Evolutionary conservation across 2,797 vertebrate species (phyloP).

Genomic region (Threskiornis aethiopicus): DNA sequence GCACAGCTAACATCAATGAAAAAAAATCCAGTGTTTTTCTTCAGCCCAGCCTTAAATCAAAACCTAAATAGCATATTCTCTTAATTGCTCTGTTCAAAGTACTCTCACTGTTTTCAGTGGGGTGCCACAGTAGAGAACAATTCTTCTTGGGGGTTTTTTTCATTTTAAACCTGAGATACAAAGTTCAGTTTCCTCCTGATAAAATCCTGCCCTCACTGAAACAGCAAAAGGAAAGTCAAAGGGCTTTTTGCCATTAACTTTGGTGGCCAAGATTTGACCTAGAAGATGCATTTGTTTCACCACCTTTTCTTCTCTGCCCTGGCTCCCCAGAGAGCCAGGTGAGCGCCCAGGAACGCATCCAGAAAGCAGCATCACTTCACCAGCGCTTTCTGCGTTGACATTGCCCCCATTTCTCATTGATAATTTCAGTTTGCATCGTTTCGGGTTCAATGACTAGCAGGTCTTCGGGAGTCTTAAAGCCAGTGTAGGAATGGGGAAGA

Average conservation of each 20-base stretch:
- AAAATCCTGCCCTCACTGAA: background rate
- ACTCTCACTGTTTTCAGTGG: background rate
- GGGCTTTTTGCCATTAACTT: background rate
- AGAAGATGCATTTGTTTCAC: background rate
- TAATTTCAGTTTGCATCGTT: background rate
- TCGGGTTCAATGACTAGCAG: background rate
- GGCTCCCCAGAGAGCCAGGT: background rate
- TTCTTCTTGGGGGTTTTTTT: background rate
- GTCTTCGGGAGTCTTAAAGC: background rate
- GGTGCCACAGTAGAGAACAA: background rate
- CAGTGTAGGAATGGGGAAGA: background rate
- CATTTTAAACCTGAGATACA: background rate
- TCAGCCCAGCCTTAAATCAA: background rate
- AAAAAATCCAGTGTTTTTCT: background rate
- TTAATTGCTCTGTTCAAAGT: background rate
- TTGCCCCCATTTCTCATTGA: background rate
- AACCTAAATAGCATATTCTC: background rate
- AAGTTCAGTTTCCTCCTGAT: background rate
- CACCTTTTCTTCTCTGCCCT: background rate
- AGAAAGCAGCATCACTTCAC: background rate
- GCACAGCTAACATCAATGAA: background rate
- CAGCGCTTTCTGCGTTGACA: background rate
- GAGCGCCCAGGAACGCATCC: background rate
- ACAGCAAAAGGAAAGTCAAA: background rate
- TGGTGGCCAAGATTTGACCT: background rate